Base-by-base conservation (phyloP, 1,140 invertebrate species). In the Drosophila leontia region DNA sequence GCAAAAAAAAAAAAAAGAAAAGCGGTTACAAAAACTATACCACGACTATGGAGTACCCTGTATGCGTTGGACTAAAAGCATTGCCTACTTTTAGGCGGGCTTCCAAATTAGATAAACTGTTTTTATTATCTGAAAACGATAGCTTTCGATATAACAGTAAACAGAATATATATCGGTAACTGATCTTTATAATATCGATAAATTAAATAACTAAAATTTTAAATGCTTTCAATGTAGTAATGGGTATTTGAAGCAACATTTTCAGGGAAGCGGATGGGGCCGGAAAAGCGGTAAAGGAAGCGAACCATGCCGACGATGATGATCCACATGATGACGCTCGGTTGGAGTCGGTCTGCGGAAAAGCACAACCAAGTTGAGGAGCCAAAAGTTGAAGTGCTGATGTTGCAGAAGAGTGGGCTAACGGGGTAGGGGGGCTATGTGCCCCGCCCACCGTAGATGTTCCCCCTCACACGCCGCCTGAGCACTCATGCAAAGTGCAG, bases 401-500 rank as follows among this genome's bases (percentile, higher is more conserved):
- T 68, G 63, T 58, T 50, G 68, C 70, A 72, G 37, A 37, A 72
- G 56, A 69, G 74, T 50, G 63, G 17, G 26, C 32, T 7, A 34
- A 34, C 32, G 42, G n/a, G n/a, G 7, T 19, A 13, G 7, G 4
- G 2, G 50, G 4, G n/a, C 3, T 1, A 39, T 19, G 56, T 37
- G 63, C 47, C 65, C 39, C 44, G 47, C 65, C 47, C 47, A 23
- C n/a, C 15, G 0, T 2, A 48, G 15, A 37, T 35, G 4, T 9
- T 13, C 9, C 42, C 9, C 42, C 17, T 6, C 19, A 29, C n/a
- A 23, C 4, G 15, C 32, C 62, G n/a, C 65, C 47, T 65, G 34
- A 78, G 85, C 84, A 90, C 85, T 84, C 84, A 88, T 84, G 84
- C 85, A 84, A 84, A 88, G 85, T 84, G 84, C 85, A 90, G 85